phyloP scores from a whole-genome alignment of 2,797 vertebrate species.

The Pelodytes ibericus region DNA sequence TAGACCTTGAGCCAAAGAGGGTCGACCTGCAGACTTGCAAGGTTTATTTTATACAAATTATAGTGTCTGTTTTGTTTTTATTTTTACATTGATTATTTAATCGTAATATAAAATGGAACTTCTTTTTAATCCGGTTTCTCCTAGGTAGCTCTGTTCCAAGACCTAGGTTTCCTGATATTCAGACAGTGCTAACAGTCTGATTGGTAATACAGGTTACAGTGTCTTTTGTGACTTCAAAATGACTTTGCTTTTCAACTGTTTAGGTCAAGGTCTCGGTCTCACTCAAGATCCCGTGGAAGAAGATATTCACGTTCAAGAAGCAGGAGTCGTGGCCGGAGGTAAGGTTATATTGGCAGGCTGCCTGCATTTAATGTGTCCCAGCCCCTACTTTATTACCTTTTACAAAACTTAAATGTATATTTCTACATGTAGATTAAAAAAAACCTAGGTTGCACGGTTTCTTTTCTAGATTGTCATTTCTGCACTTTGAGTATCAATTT shows the following conservation, averaged over 20 bases:
- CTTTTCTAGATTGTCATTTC: too few species aligned
- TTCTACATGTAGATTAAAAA: too few species aligned
- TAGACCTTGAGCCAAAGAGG: constrained; percentile 92
- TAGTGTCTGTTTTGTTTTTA: constrained; percentile 72
- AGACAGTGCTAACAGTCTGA: constrained; percentile 68
- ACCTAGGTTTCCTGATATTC: constrained; percentile 74
- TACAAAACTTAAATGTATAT: neutral
- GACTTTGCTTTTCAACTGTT: constrained; percentile 66
- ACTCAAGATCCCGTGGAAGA: constrained; percentile 78
- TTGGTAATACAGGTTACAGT: constrained; percentile 2
- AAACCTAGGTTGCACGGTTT: too few species aligned
- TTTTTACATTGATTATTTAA: constrained; percentile 65
- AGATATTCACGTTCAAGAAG: constrained; percentile 79
- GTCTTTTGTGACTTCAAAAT: constrained; percentile 63
- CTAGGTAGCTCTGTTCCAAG: constrained; percentile 74
- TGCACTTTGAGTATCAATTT: too few species aligned
- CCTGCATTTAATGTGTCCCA: too few species aligned
- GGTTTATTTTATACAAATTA: constrained; percentile 94
- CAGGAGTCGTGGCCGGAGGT: constrained; percentile 81
- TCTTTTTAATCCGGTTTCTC: constrained; percentile 79
- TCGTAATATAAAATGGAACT: constrained; percentile 81
- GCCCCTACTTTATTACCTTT: neutral
- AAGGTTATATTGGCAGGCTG: too few species aligned
- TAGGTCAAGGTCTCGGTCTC: constrained; percentile 80
- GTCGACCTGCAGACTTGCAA: constrained; percentile 93